These are phyloP conservation scores for Garra rufa DNA, from an alignment of 2,113 vertebrate species.

Conservation along the genomic window DNA sequence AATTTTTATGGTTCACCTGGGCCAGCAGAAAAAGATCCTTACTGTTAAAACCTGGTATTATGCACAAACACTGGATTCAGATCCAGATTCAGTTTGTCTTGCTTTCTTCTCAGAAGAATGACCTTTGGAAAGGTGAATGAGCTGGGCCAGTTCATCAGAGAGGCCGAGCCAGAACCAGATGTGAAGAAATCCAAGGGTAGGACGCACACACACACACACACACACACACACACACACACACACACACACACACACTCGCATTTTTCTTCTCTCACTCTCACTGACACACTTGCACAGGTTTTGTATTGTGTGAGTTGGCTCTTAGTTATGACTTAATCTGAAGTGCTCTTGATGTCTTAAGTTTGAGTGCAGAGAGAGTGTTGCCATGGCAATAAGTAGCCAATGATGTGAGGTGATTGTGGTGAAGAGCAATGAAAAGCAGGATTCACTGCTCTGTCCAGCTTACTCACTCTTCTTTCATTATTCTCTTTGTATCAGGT, in stretches of 20 bases:
- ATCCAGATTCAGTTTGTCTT: conserved; percentile 19
- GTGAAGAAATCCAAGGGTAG: conserved; percentile 98
- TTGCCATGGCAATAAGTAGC: conserved; percentile 57
- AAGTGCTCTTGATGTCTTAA: conserved; percentile 43
- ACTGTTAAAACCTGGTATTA: neutral
- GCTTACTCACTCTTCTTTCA: neutral
- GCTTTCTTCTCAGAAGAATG: conserved; percentile 85
- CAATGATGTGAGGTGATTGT: conserved; percentile 43
- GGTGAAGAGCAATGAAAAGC: conserved; percentile 34
- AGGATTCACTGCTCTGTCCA: conserved; percentile 18
- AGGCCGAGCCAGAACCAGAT: conserved; percentile 97
- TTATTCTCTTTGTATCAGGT: conserved; percentile 67
- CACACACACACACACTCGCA: no score
- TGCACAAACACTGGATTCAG: neutral
- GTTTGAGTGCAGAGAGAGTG: conserved; percentile 44
- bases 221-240: neutral
- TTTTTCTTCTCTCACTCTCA: neutral
- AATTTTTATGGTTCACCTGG: neutral
- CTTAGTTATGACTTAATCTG: conserved; percentile 22
- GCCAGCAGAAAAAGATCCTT: neutral
- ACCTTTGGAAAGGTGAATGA: conserved; percentile 97
- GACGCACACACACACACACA: neutral
- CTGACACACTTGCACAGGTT: neutral
- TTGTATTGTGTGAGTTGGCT: conserved; percentile 33
- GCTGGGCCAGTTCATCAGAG: conserved; percentile 95